Percentiles rank a stretch among this genome's conserved stretches.
Evolutionary conservation across 35 echinoderm and acorn worm species (phyloP).

Genomic region (Holothuria glaberrima): DNA sequence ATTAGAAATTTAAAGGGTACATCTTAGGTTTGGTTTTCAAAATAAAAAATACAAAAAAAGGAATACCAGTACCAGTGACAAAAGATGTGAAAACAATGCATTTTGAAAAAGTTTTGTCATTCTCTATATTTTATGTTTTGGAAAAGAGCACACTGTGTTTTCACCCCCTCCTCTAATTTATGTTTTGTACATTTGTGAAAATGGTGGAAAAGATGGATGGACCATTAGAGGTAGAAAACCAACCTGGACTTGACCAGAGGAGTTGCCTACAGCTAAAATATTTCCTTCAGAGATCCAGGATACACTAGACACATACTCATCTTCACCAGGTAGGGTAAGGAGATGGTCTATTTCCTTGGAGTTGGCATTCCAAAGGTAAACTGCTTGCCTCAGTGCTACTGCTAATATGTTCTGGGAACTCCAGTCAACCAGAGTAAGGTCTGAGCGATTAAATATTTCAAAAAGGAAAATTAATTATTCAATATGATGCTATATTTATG

Average conservation of each 20-base stretch:
- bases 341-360: conserved; percentile 69
- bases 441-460: conserved; percentile 2
- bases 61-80: no score
- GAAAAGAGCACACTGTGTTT: no score
- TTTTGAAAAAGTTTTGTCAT: no score
- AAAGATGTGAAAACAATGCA: no score
- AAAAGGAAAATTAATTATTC: no score
- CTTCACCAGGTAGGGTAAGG: conserved; percentile 50
- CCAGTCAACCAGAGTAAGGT: conserved; percentile 90
- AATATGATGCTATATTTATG: no score
- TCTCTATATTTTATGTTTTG: no score
- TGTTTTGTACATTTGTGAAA: no score
- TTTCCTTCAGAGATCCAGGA: conserved; percentile 83
- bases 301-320: conserved; percentile 76
- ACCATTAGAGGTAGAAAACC: background rate
- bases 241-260: conserved; percentile 87
- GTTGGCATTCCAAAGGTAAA: conserved; percentile 88
- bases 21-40: no score
- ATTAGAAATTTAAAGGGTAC: no score
- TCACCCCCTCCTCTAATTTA: no score
- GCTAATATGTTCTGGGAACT: conserved; percentile 70
- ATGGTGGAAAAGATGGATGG: background rate
- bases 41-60: no score
- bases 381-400: conserved; percentile 66
- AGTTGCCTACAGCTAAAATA: conserved; percentile 75